Evolutionary conservation across 2,888 invertebrate genomes (phyloP), one percentile per base, ranked within the genome.

Genomic region (Trachelus tabidus): DNA sequence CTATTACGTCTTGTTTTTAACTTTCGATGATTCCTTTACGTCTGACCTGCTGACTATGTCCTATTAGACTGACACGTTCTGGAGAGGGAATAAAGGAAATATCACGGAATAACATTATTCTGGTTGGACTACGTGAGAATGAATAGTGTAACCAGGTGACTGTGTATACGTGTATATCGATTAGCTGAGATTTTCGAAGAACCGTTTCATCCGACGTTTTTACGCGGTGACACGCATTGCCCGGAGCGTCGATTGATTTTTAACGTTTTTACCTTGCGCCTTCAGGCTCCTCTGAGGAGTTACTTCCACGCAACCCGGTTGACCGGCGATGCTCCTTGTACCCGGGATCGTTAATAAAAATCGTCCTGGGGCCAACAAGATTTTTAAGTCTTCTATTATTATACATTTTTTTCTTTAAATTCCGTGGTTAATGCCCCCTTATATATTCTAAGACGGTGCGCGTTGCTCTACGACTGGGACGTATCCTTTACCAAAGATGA

Each of bases 341-440:
- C 71, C 71, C 31, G 33, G 9, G 31, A n/a, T 71, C 71, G 71
- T 71, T 31, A 71, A 71, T 71, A 71, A 71, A 71, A 71, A 71
- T 71, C 33, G 31, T 71, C 71, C 12, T 34, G 71, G 31, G 9
- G 4, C 71, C 71, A 34, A 31, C 6, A 23, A n/a, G 9, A 34
- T 34, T 31, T 71, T 56, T 56, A 23, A 23, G 56, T 23, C 56
- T 56, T 56, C 56, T 23, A 23, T 23, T 56, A 56, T 56, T 56
- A 23, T 56, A 23, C 2, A 23, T 71, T 71, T 69, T 69, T 12
- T 30, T 6, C 71, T 71, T 71, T 23, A 34, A 71, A 71, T 71
- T 71, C 71, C 4, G 4, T 33, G 31, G 71, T 9, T 71, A 71
- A 71, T 71, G 71, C 71, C 31, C 71, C 23, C 31, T 56, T 56